Base-by-base conservation (phyloP, 2,797 vertebrate genomes). In the Leptoclinus maculatus region DNA sequence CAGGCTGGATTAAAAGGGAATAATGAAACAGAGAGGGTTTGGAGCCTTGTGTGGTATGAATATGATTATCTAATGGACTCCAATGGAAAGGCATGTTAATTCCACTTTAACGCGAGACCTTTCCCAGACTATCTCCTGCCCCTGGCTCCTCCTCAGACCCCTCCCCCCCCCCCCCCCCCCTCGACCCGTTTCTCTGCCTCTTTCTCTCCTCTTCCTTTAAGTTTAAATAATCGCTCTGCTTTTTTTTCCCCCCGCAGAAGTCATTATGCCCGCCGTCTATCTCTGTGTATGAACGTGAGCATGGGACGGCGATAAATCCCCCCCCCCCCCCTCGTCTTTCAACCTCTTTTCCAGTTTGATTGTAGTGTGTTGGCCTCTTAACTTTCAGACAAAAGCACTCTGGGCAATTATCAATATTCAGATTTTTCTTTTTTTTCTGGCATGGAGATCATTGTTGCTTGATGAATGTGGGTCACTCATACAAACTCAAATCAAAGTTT, bases 1-100 rank as follows among this genome's bases (percentile, higher is more conserved):
- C 94, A 84, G 92, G 49, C 83, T 49, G 95, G 94, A 95, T 96
- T 96, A 95, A 93, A 92, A 91, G 88, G 86, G 92, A 93, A 93
- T 92, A 94, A 95, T 94, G 91, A 93, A 94, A 94, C 83, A 88
- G 93, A 91, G 91, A 85, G 92, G 92, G 89, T 90, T 91, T 85
- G 83, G 88, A 95, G 93, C 93, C 95, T 93, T 95, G 95, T 96
- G 95, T 96, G 95, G 95, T 83, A 95, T 94, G 93, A 94, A 95
- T 95, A 94, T 93, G 92, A 95, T 95, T 95, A 96, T 95, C 93
- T 95, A 94, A 95, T 94, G 88, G 94, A 92, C 86, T 92, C 91
- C 90, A 92, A 92, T 87, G 91, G 91, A 93, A 94, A 91, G 90
- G 90, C 93, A 90, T 94, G 93, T 93, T 93, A 94, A 95, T 95